Conservation (phyloP, 2,888 invertebrate genomes). For the Auanema freiburgensis region DNA sequence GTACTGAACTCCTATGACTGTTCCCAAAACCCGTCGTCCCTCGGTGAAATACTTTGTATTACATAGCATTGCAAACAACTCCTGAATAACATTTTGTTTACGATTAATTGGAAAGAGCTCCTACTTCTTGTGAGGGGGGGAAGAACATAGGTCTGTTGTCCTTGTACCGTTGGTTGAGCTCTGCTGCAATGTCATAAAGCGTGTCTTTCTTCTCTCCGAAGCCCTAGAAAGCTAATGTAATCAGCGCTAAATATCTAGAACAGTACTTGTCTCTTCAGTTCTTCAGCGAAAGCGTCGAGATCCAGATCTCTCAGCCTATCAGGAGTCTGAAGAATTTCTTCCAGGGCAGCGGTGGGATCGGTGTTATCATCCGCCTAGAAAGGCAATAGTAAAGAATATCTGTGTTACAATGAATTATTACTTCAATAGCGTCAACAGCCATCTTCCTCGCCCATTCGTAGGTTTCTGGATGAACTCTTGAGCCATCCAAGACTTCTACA, state of each 20-base stretch:
- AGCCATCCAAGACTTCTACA: slow-evolving; percentile 82
- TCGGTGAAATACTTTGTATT: slow-evolving; percentile 26
- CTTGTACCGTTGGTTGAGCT: slow-evolving; percentile 79
- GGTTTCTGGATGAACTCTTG: slow-evolving; percentile 96
- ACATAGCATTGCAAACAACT: slow-evolving; percentile 23
- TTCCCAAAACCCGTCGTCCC: slow-evolving; percentile 26
- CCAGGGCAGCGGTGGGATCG: slow-evolving; percentile 86
- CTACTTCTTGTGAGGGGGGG: slow-evolving; percentile 15
- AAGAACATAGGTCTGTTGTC: slow-evolving; percentile 55
- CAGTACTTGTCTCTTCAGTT: slow-evolving; percentile 80
- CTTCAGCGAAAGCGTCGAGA: slow-evolving; percentile 96
- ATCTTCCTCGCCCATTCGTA: slow-evolving; percentile 99
- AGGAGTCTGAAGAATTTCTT: slow-evolving; percentile 93
- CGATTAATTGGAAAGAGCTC: neutral
- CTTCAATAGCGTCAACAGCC: slow-evolving; percentile 98
- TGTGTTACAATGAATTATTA: slow-evolving; percentile 67
- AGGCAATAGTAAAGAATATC: neutral
- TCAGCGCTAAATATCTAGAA: neutral
- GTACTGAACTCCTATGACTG: slow-evolving; percentile 32
- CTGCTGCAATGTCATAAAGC: slow-evolving; percentile 91
- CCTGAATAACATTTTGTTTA: slow-evolving; percentile 4
- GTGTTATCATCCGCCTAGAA: slow-evolving; percentile 47
- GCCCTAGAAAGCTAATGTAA: slow-evolving; percentile 69
- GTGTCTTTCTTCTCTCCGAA: slow-evolving; percentile 77
- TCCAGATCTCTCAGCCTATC: slow-evolving; percentile 78